Percentiles rank a stretch among this genome's conserved stretches.
Conservation (phyloP, 1,140 invertebrate species). For the Drosophila lini region DNA sequence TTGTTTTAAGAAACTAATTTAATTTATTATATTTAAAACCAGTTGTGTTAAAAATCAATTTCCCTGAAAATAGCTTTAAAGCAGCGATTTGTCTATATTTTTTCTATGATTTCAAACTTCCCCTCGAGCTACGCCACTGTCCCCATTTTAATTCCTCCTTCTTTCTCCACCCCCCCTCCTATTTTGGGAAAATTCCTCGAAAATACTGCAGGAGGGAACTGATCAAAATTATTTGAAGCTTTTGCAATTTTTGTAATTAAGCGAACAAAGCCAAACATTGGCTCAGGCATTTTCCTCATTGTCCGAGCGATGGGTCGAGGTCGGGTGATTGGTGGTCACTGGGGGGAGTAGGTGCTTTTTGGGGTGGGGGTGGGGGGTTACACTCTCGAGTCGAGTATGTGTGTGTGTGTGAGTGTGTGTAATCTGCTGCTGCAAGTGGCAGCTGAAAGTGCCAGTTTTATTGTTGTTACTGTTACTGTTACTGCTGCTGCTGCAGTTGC, state of each 20-base stretch:
- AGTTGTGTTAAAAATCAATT: background rate
- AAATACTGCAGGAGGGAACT: conserved; percentile 38
- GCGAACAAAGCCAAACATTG: conserved; percentile 67
- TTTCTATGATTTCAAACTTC: too few species aligned
- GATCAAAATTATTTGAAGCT: conserved; percentile 69
- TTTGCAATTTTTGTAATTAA: conserved; percentile 69
- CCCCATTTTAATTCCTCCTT: background rate
- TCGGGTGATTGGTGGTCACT: conserved; percentile 1
- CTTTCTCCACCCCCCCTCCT: too few species aligned
- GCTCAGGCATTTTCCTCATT: conserved; percentile 58
- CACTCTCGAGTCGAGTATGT: background rate
- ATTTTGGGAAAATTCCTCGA: conserved; percentile 13
- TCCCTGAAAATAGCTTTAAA: background rate
- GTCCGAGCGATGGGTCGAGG: conserved; percentile 25
- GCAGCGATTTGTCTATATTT: background rate
- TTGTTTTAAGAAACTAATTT: too few species aligned
- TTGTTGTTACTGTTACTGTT: conserved; percentile 46
- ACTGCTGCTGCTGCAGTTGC: conserved; percentile 18
- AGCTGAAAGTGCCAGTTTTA: conserved; percentile 62
- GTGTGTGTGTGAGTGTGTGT: conserved; percentile 14
- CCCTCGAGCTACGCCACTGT: background rate
- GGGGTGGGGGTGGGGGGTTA: background rate
- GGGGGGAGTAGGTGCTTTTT: background rate
- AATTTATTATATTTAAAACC: too few species aligned
- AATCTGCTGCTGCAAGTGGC: conserved; percentile 45